Conservation (phyloP, 2,113 vertebrate genomes). For the Corapipo altera region DNA sequence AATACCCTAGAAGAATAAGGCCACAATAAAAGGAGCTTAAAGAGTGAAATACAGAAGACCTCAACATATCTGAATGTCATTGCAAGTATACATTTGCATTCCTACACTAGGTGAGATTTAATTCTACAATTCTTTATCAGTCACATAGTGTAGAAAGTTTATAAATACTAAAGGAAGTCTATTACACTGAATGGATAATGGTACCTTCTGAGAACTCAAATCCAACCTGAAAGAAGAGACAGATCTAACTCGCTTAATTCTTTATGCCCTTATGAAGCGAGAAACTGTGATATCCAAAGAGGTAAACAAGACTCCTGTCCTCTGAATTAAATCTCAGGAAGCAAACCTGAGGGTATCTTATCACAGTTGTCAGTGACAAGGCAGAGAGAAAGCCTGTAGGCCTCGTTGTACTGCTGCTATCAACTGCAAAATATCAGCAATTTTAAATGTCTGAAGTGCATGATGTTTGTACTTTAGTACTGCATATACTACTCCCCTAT, state of each 20-base stretch:
- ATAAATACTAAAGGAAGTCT: background rate
- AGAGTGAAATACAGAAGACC: background rate
- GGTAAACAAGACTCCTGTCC: background rate
- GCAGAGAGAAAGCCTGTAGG: background rate
- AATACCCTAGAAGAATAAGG: background rate
- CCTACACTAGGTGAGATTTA: background rate
- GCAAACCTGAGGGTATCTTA: background rate
- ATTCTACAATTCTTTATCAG: background rate
- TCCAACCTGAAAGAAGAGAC: background rate
- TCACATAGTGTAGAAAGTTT: background rate
- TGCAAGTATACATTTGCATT: background rate
- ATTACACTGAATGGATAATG: background rate
- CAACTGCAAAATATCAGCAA: constrained; percentile 1
- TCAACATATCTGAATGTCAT: background rate
- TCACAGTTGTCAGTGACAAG: background rate
- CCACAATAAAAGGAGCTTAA: background rate
- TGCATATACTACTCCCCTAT: background rate
- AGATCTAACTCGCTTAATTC: background rate
- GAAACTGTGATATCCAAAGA: background rate
- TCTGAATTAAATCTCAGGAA: background rate
- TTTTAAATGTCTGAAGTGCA: background rate
- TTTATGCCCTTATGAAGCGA: background rate
- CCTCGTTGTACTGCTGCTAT: background rate
- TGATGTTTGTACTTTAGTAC: background rate
- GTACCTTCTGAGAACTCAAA: background rate